These are phyloP conservation scores for Subacronicta megacephala DNA, from an alignment of 2,888 invertebrate genomes.

Conservation along the genomic window DNA sequence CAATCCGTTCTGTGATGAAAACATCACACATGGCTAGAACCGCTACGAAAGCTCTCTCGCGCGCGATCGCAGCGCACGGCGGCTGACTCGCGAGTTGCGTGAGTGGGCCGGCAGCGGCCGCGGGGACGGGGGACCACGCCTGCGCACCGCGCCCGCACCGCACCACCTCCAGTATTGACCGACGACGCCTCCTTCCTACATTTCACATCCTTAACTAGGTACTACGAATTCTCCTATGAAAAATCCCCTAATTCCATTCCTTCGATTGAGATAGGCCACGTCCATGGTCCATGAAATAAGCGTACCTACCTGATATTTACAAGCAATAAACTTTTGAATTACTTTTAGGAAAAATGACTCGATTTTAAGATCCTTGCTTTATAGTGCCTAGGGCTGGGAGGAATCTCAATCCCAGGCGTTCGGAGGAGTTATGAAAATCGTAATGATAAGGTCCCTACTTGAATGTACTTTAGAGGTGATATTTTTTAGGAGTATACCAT, in stretches of 20 bases:
- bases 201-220: constrained; percentile 88
- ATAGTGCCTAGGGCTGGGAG: constrained; percentile 12
- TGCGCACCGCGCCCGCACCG: constrained; percentile 83
- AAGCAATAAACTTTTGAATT: constrained; percentile 48
- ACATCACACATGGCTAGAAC: constrained; percentile 86
- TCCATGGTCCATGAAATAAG: constrained; percentile 66
- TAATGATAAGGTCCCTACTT: not conserved
- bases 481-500: too few relatives aligned
- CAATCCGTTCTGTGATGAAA: constrained; percentile 83
- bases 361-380: constrained; percentile 12
- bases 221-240: constrained; percentile 86
- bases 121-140: constrained; percentile 79
- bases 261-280: constrained; percentile 84
- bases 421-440: constrained; percentile 27
- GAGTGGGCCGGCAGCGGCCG: constrained; percentile 74
- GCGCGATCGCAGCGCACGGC: constrained; percentile 87
- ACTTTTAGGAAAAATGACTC: constrained; percentile 25
- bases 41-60: constrained; percentile 73
- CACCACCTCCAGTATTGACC: constrained; percentile 89
- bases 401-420: constrained; percentile 30
- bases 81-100: constrained; percentile 88
- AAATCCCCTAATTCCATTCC: constrained; percentile 84
- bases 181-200: constrained; percentile 88
- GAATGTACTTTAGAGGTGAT: constrained; percentile 3
- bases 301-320: constrained; percentile 63